Base-by-base conservation (phyloP, 1,140 invertebrate species). In the Linepithema humile region DNA sequence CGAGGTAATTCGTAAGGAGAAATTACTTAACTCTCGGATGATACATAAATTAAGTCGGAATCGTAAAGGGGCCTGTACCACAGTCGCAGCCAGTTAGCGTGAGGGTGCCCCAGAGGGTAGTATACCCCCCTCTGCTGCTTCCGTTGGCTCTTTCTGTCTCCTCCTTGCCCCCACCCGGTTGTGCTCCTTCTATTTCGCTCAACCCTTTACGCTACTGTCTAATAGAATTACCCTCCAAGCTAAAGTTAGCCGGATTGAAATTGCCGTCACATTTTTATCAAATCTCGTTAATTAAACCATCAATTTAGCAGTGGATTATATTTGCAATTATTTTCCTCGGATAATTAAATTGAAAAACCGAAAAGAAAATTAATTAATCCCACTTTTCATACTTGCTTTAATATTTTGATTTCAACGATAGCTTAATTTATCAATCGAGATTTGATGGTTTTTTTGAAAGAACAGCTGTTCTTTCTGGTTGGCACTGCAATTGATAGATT, bases 11-110 rank as follows among this genome's bases (percentile, higher is more conserved):
- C 92, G 91, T 89, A 89, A 93, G 93, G 92, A 92, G 93, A 94
- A 94, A 94, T 94, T 94, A 94, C 94, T 94, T 94, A 94, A 94
- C 93, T 94, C 93, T 94, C 94, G 93, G 93, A 94, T 94, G 94
- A 94, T 94, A 94, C 94, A 94, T 94, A 94, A 94, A 94, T 94
- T 94, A 94, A 94, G 92, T 91, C 90, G 88, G 90, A 94, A 94
- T 94, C 93, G 93, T 94, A 94, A 94, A 94, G 93, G 93, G 93
- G 93, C 92, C 91, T 88, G 87, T 78, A 87, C 91, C 86, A 88
- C 90, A 94, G 93, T 94, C 92, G 93, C 91, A 94, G 92, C 93
- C 94, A 94, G 94, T 94, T 94, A 94, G 94, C 91, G 92, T 94
- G 93, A 94, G 94, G 93, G 94, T 93, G 93, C 94, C 94, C 94